Conservation (phyloP, 2,888 invertebrate species). For the Odontocerum albicorne region DNA sequence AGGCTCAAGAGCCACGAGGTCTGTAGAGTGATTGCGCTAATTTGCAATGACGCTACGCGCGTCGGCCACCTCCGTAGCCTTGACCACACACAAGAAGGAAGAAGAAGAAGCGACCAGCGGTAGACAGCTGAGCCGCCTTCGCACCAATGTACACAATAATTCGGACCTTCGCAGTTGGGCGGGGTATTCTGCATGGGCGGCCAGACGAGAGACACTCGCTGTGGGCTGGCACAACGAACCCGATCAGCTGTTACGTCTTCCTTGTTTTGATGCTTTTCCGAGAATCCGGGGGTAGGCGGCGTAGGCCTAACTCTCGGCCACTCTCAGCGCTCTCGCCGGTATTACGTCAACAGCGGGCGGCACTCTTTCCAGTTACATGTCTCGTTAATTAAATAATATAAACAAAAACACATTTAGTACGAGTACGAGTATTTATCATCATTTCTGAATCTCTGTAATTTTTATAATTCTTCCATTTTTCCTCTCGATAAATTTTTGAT, state of each 20-base stretch:
- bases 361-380: no score
- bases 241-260: conserved; percentile 26
- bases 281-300: conserved; percentile 29
- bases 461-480: no score
- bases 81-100: conserved; percentile 23
- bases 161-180: background rate
- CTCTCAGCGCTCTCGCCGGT: no score
- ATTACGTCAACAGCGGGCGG: no score
- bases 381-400: no score
- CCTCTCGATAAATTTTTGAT: no score
- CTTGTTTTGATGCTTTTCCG: conserved; percentile 26
- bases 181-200: conserved; percentile 9
- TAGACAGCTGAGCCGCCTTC: conserved; percentile 18
- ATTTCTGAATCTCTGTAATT: no score
- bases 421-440: no score
- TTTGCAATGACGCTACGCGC: no score
- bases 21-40: background rate
- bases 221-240: conserved; percentile 15
- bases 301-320: no score
- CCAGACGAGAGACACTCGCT: conserved; percentile 9
- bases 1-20: no score
- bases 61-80: conserved; percentile 21
- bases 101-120: conserved; percentile 2
- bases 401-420: no score
- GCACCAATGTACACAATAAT: conserved; percentile 3